phyloP scores from a whole-genome alignment of 53 echinoderm and acorn worm genomes.

The Holothuria leucospilota region DNA sequence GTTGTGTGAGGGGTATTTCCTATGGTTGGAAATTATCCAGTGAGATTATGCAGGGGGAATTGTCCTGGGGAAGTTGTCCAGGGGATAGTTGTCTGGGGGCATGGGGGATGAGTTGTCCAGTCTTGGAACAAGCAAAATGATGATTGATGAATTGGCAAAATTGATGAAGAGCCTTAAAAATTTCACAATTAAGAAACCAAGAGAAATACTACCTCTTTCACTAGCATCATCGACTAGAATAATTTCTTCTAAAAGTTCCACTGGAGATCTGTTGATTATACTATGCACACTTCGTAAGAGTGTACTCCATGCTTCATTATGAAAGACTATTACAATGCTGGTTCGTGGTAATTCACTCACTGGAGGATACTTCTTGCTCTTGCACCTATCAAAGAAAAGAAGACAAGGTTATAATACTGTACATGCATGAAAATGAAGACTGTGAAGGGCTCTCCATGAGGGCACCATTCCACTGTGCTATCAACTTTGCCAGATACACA shows the following conservation, averaged over 20 bases:
- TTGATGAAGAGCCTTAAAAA: no score
- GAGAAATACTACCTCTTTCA: conserved; percentile 79
- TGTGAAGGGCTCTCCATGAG: background rate
- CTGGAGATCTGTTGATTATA: conserved; percentile 95
- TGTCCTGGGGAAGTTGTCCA: no score
- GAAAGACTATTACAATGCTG: conserved; percentile 96
- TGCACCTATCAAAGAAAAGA: conserved; percentile 69
- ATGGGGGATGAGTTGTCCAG: no score
- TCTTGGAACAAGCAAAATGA: no score
- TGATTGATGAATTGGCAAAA: no score
- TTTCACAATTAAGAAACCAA: no score
- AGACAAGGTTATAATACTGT: background rate
- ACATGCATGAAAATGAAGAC: background rate
- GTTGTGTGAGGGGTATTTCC: no score
- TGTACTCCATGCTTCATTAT: conserved; percentile 99
- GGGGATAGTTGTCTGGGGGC: no score
- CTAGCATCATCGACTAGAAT: conserved; percentile 97
- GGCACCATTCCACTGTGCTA: no score
- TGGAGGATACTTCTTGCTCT: conserved; percentile 83
- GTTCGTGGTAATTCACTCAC: conserved; percentile 76
- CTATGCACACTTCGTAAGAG: conserved; percentile 93
- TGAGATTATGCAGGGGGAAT: no score
- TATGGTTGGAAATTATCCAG: no score
- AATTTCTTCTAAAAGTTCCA: conserved; percentile 89
- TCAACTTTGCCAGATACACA: no score